Evolutionary conservation across 2,888 invertebrate species (phyloP).

Genomic region (Cerceris rybyensis): DNA sequence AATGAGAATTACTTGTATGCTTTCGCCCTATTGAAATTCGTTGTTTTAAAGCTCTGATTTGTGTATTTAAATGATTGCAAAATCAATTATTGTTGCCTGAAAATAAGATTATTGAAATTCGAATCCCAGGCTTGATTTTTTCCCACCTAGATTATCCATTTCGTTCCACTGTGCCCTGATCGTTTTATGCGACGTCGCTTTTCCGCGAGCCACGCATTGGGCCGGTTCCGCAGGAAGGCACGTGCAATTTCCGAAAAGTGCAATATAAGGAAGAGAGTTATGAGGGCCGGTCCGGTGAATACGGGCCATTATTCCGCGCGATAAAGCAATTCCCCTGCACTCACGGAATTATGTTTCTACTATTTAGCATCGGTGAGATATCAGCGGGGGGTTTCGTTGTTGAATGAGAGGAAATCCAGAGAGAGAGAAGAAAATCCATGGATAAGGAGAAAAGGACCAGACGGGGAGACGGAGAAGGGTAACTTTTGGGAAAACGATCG

Average conservation of each 20-base stretch:
- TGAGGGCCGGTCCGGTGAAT: conserved; percentile 73
- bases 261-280: conserved; percentile 72
- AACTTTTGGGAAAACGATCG: conserved; percentile 34
- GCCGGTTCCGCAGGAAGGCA: conserved; percentile 38
- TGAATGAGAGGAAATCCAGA: conserved; percentile 9
- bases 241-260: conserved; percentile 74
- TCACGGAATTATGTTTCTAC: conserved; percentile 75
- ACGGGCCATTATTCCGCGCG: conserved; percentile 79
- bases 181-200: no score
- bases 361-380: conserved; percentile 76
- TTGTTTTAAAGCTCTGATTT: no score
- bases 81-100: no score
- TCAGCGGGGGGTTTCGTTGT: conserved; percentile 21
- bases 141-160: no score
- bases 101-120: no score
- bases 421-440: conserved; percentile 1
- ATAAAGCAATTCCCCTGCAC: conserved; percentile 79
- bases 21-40: no score
- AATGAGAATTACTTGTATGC: no score
- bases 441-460: conserved; percentile 18
- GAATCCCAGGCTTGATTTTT: no score
- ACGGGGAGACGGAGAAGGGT: conserved; percentile 27
- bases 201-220: no score
- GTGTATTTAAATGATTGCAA: no score
- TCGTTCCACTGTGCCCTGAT: no score